phyloP scores from a whole-genome alignment of 2,113 vertebrate genomes.

The Orthonyx spaldingii region DNA sequence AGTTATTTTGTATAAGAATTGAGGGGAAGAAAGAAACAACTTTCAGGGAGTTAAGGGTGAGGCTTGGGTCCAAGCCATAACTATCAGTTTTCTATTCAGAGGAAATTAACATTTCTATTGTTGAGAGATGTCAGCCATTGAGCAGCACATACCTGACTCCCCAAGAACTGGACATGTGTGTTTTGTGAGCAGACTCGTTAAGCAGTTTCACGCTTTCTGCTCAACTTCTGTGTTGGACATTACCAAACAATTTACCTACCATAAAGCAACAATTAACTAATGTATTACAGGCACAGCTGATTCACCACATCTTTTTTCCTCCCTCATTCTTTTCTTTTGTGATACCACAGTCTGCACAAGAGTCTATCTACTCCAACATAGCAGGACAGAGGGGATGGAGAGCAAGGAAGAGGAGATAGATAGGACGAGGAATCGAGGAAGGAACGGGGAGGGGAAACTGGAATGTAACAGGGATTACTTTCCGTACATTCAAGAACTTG shows the following conservation, averaged over 20 bases:
- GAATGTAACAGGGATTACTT: neutral
- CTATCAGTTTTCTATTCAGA: neutral
- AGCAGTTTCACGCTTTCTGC: neutral
- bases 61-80: neutral
- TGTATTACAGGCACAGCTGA: neutral
- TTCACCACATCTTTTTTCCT: neutral
- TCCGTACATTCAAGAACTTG: neutral
- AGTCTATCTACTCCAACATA: no score
- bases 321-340: neutral
- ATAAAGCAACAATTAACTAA: neutral
- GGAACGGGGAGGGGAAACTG: neutral
- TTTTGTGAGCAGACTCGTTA: neutral
- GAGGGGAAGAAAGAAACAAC: neutral
- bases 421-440: neutral
- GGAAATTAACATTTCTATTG: neutral
- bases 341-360: neutral
- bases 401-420: neutral
- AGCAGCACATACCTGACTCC: neutral
- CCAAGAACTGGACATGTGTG: neutral
- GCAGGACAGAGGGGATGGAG: accelerated
- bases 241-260: neutral
- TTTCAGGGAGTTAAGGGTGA: neutral
- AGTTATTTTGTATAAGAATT: slow-evolving; percentile 31
- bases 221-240: neutral
- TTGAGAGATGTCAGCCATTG: neutral